Percentiles rank a stretch among this genome's conserved stretches.
These are phyloP conservation scores for Martes flavigula DNA, from an alignment of 2,797 vertebrate genomes.

Conservation along the genomic window DNA sequence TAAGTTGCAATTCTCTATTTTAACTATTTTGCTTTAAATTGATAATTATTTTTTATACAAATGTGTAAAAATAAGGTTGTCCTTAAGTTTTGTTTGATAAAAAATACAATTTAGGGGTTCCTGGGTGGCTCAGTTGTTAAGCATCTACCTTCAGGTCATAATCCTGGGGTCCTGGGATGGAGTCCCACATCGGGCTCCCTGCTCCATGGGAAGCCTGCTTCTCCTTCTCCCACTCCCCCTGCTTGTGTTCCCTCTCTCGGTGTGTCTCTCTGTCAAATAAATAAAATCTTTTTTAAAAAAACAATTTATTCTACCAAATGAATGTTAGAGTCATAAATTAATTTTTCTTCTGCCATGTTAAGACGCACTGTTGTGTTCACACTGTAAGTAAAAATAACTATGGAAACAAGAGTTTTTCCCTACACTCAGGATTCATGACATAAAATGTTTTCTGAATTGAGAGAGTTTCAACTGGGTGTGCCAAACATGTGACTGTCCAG, in stretches of 20 bases:
- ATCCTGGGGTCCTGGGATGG: too few species aligned
- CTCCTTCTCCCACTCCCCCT: too few species aligned
- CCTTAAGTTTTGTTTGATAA: background rate
- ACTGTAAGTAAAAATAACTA: slow-evolving; percentile 22
- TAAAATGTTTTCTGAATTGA: slow-evolving; percentile 10
- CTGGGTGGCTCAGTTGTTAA: too few species aligned
- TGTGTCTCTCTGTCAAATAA: too few species aligned
- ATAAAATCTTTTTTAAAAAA: too few species aligned
- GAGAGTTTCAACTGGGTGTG: slow-evolving; percentile 4
- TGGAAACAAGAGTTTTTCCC: background rate
- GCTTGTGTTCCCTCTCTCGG: too few species aligned
- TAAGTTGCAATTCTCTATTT: background rate
- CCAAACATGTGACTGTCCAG: background rate
- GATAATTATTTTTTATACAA: background rate
- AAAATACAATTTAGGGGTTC: background rate
- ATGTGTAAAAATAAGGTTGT: background rate
- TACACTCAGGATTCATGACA: background rate
- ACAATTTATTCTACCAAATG: background rate
- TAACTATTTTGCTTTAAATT: background rate
- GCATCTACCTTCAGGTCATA: too few species aligned
- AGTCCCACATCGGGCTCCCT: too few species aligned
- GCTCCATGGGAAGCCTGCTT: too few species aligned
- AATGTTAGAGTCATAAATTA: background rate
- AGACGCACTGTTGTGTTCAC: background rate
- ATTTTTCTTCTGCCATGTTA: slow-evolving; percentile 12